Conservation (phyloP, 2,888 invertebrate genomes). For the Arenicola marina region DNA sequence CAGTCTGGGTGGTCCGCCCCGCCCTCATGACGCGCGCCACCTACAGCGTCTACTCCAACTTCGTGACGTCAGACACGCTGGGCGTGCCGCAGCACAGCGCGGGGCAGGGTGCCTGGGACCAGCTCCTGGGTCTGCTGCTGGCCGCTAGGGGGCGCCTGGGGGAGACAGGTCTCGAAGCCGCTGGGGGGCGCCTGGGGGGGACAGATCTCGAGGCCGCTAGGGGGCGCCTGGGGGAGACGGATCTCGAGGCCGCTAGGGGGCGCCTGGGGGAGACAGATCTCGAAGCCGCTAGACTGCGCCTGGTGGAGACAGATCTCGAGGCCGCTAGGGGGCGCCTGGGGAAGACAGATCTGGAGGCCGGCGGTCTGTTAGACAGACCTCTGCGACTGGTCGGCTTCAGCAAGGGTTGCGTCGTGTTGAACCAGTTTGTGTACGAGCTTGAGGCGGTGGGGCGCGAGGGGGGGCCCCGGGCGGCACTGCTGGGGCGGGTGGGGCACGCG, state of each 20-base stretch:
- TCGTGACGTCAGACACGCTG: conserved; percentile 75
- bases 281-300: background rate
- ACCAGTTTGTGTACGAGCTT: conserved; percentile 86
- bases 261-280: background rate
- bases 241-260: conserved; percentile 32
- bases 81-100: conserved; percentile 83
- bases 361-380: no score
- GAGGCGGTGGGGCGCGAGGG: conserved; percentile 58
- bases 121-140: conserved; percentile 69
- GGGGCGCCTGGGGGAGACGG: background rate
- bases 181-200: background rate
- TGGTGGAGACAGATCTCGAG: no score
- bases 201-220: no score
- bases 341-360: background rate
- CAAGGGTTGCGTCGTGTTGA: conserved; percentile 90
- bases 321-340: no score
- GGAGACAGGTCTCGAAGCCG: background rate
- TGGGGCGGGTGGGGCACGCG: conserved; percentile 71
- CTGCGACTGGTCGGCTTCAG: conserved; percentile 77
- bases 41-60: conserved; percentile 87
- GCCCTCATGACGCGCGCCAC: conserved; percentile 79
- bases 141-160: conserved; percentile 32
- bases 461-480: conserved; percentile 60
- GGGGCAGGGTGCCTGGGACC: conserved; percentile 74
- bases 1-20: conserved; percentile 57